Conservation (phyloP, 1,140 invertebrate species). For the Yoshiicerus persimilis region DNA sequence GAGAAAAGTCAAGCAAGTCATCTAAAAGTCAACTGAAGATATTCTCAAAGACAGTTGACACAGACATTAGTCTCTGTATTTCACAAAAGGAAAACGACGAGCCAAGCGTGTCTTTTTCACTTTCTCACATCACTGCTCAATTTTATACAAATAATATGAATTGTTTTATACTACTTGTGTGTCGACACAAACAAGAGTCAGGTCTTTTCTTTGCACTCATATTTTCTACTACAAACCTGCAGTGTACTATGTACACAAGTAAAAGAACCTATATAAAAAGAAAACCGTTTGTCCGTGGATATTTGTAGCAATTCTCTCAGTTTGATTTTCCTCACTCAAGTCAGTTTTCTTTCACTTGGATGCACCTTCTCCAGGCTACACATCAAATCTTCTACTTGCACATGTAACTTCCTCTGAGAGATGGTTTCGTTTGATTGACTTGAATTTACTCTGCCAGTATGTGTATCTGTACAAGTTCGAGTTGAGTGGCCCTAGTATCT, state of each 20-base stretch:
- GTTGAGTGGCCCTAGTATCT: background rate
- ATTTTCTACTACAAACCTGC: background rate
- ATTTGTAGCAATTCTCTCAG: background rate
- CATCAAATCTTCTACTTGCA: background rate
- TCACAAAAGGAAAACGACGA: background rate
- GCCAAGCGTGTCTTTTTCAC: background rate
- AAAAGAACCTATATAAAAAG: background rate
- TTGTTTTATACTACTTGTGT: background rate
- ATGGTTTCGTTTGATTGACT: background rate
- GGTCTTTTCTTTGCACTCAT: background rate
- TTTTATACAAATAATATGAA: conserved; percentile 19
- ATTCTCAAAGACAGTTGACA: background rate
- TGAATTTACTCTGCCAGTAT: background rate
- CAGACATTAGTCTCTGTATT: conserved; percentile 1
- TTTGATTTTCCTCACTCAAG: background rate
- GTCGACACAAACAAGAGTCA: background rate
- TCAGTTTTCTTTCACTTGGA: background rate
- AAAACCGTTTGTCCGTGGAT: too few relatives aligned
- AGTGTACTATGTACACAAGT: background rate
- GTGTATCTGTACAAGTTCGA: background rate
- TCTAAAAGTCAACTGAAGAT: background rate
- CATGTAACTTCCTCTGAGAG: background rate
- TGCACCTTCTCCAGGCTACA: background rate
- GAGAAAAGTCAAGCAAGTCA: background rate
- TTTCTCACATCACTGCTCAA: background rate